phyloP scores from a whole-genome alignment of 2,888 invertebrate species.

The Hirtodrosophila duncani region DNA sequence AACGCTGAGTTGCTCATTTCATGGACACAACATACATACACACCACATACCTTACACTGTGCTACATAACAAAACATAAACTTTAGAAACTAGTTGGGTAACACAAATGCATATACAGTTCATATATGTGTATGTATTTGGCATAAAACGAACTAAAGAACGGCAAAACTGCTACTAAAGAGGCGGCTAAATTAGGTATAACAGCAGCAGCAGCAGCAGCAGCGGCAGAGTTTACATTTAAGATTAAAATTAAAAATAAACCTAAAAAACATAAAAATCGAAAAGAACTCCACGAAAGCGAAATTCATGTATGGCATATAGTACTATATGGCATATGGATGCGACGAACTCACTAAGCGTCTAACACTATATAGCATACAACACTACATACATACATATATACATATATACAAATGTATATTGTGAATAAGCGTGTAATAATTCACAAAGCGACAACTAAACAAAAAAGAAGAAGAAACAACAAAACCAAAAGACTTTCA shows the following conservation, averaged over 20 bases:
- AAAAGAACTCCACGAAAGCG: too few species aligned
- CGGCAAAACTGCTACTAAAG: slow-evolving; percentile 64
- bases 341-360: too few species aligned
- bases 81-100: slow-evolving; percentile 67
- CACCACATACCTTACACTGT: slow-evolving; percentile 28
- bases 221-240: slow-evolving; percentile 49
- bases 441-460: slow-evolving; percentile 31
- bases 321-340: too few species aligned
- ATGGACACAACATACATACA: slow-evolving; percentile 26
- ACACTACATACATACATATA: too few species aligned
- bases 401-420: too few species aligned
- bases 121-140: slow-evolving; percentile 37
- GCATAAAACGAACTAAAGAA: slow-evolving; percentile 51
- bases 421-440: too few species aligned
- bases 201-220: slow-evolving; percentile 7
- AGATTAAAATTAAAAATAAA: slow-evolving; percentile 38
- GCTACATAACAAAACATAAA: slow-evolving; percentile 64
- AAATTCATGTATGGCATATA: too few species aligned
- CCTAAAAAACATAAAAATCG: slow-evolving; percentile 10
- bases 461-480: slow-evolving; percentile 27
- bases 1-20: slow-evolving; percentile 67
- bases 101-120: slow-evolving; percentile 47
- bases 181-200: slow-evolving; percentile 64
- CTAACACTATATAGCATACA: too few species aligned
- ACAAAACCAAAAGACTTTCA: slow-evolving; percentile 62